Evolutionary conservation across 2,113 vertebrate species (phyloP).

Genomic region (Aleadryas rufinucha): DNA sequence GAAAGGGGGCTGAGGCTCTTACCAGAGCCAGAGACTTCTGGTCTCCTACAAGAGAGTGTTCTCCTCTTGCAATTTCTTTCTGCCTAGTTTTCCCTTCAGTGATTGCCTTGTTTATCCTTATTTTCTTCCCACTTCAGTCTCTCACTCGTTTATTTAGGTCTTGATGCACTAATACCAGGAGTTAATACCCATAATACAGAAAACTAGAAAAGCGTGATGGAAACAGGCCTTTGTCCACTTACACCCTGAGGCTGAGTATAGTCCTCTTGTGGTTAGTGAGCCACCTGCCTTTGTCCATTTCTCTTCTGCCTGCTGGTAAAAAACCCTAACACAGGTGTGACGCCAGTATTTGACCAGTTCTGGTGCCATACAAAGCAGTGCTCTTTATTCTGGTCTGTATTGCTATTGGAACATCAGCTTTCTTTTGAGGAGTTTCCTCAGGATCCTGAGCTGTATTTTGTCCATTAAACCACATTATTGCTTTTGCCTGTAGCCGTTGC

Average conservation of each 20-base stretch:
- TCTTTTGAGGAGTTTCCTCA: neutral
- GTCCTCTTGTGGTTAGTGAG: neutral
- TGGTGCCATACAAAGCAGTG: neutral
- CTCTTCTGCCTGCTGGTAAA: neutral
- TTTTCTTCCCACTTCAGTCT: neutral
- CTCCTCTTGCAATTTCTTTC: neutral
- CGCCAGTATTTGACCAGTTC: neutral
- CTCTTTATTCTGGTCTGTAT: neutral
- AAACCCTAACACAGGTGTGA: neutral
- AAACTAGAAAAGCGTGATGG: neutral
- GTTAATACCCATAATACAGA: neutral
- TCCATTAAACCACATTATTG: neutral
- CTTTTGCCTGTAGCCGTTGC: neutral
- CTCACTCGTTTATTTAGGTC: neutral
- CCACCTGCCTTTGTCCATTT: neutral
- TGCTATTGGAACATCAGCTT: neutral
- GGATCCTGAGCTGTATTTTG: neutral
- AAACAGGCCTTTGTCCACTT: neutral
- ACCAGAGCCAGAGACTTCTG: neutral
- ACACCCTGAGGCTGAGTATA: neutral
- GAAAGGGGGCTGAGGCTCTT: neutral
- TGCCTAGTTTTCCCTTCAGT: neutral
- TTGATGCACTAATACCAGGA: neutral
- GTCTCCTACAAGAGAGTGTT: neutral
- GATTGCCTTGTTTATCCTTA: neutral